Evolutionary conservation across 2,888 invertebrate genomes (phyloP).

Genomic region (Adela reaumurella): DNA sequence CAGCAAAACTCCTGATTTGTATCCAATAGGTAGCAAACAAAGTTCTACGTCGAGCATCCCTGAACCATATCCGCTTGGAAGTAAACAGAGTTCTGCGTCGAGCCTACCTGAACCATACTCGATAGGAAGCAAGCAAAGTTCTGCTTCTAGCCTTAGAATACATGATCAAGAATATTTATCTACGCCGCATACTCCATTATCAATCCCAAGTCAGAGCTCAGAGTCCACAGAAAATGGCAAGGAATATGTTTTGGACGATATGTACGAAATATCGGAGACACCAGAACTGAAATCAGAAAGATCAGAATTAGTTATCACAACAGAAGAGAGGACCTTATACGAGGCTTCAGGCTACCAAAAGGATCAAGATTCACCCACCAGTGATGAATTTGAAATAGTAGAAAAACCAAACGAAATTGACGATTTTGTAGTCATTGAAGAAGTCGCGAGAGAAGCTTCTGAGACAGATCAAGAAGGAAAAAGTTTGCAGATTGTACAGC

Average conservation of each 20-base stretch:
- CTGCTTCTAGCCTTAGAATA: slow-evolving; percentile 54
- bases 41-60: slow-evolving; percentile 59
- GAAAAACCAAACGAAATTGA: slow-evolving; percentile 85
- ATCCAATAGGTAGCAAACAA: slow-evolving; percentile 46
- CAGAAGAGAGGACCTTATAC: slow-evolving; percentile 56
- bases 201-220: slow-evolving; percentile 62
- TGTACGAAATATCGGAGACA: slow-evolving; percentile 57
- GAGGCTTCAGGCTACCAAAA: slow-evolving; percentile 40
- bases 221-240: slow-evolving; percentile 63
- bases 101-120: slow-evolving; percentile 32
- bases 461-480: slow-evolving; percentile 82
- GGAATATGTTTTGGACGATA: slow-evolving; percentile 60
- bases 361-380: slow-evolving; percentile 70
- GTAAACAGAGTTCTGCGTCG: slow-evolving; percentile 59
- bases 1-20: slow-evolving; percentile 34
- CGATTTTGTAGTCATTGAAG: slow-evolving; percentile 85
- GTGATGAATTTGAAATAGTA: slow-evolving; percentile 83
- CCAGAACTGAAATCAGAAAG: slow-evolving; percentile 51
- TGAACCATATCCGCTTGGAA: slow-evolving; percentile 29
- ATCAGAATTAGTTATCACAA: slow-evolving; percentile 58
- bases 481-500: slow-evolving; percentile 64
- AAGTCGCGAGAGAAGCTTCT: slow-evolving; percentile 81
- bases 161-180: slow-evolving; percentile 41
- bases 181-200: slow-evolving; percentile 59
- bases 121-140: slow-evolving; percentile 55